Conservation (phyloP, 2,113 vertebrate species). For the Sturnira hondurensis region DNA sequence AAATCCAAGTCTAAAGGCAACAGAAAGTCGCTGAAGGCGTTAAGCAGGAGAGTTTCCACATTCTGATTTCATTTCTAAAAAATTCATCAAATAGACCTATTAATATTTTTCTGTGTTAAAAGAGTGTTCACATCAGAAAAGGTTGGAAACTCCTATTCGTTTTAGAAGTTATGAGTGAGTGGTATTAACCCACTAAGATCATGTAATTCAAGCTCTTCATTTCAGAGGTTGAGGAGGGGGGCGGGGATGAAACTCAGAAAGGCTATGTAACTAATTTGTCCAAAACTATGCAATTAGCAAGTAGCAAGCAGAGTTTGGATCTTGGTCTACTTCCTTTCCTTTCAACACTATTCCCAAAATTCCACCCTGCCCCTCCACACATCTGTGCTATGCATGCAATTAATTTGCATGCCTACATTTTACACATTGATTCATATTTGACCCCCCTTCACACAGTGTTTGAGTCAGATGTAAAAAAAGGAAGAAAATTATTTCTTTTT, state of each 20-base stretch:
- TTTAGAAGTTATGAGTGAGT: neutral
- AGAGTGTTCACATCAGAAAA: neutral
- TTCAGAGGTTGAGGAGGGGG: neutral
- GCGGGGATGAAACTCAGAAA: neutral
- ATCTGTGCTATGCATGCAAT: neutral
- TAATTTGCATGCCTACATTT: neutral
- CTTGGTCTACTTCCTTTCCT: neutral
- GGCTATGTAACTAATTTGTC: neutral
- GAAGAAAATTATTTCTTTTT: neutral
- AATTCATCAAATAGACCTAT: neutral
- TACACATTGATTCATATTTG: neutral
- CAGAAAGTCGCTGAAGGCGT: neutral
- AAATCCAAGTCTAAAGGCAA: neutral
- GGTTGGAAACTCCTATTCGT: neutral
- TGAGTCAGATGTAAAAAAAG: neutral
- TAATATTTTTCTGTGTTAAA: neutral
- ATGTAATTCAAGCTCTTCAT: neutral
- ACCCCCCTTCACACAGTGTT: neutral
- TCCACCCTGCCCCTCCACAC: neutral
- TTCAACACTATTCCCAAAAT: neutral
- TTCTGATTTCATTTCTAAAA: neutral
- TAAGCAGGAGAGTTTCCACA: neutral
- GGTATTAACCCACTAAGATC: neutral
- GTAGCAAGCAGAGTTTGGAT: neutral
- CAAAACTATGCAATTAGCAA: neutral